Conservation (phyloP, 2,797 vertebrate species). For the Tachyglossus aculeatus region DNA sequence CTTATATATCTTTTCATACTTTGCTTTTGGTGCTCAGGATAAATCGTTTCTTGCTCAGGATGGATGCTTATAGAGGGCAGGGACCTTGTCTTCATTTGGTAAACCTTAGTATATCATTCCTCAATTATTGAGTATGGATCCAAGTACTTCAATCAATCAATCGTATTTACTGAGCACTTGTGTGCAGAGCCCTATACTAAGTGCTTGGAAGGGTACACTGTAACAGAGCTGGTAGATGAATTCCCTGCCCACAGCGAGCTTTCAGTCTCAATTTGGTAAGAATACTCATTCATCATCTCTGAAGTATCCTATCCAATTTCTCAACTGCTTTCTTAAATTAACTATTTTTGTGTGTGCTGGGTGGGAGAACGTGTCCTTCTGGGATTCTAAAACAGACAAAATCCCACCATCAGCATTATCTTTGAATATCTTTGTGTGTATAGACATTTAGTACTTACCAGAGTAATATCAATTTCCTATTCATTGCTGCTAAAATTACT, state of each 20-base stretch:
- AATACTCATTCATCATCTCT: no score
- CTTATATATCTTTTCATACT: neutral
- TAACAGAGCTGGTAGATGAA: no score
- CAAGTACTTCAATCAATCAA: no score
- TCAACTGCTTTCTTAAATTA: conserved; percentile 35
- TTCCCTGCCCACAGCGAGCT: no score
- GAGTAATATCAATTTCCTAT: conserved; percentile 24
- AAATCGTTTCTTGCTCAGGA: neutral
- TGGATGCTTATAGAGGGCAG: neutral
- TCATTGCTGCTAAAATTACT: conserved; percentile 17
- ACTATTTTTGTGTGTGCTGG: conserved; percentile 23
- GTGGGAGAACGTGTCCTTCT: no score
- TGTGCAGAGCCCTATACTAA: no score
- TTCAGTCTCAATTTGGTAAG: no score
- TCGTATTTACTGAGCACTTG: no score
- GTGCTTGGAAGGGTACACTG: no score
- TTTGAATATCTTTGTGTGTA: conserved; percentile 56
- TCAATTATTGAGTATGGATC: no score
- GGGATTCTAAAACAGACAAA: no score
- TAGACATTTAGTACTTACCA: conserved; percentile 20
- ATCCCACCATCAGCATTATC: no score
- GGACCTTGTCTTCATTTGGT: conserved; percentile 14
- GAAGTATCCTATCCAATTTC: conserved; percentile 26
- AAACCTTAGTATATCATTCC: conserved; percentile 18
- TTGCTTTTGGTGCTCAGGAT: neutral